phyloP scores from a whole-genome alignment of 2,797 vertebrate species.

The Kryptopterus vitreolus region DNA sequence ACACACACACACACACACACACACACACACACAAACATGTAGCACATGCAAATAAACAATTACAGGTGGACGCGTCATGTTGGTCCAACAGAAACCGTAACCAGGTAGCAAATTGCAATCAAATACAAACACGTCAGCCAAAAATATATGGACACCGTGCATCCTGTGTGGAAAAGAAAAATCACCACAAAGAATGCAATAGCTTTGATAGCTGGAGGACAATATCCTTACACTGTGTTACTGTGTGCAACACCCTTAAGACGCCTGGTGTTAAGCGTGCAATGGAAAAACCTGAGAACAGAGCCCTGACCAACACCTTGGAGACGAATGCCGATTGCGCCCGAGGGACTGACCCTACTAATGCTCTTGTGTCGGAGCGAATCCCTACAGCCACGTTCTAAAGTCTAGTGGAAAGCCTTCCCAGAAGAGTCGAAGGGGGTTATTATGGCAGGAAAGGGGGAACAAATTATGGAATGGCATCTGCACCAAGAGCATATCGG shows the following conservation, averaged over 20 bases:
- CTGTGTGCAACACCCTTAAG: background rate
- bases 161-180: too few relatives aligned
- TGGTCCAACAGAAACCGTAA: background rate
- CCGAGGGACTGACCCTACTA: background rate
- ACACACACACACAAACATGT: too few relatives aligned
- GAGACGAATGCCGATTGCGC: background rate
- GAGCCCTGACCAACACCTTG: background rate
- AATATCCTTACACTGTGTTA: too few relatives aligned
- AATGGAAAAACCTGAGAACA: background rate
- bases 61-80: background rate
- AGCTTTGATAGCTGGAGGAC: too few relatives aligned
- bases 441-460: background rate
- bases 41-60: background rate
- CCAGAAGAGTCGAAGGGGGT: background rate
- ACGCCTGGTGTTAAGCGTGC: background rate
- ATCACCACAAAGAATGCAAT: too few relatives aligned
- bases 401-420: background rate
- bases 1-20: too few relatives aligned
- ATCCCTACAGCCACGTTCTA: background rate
- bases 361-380: background rate
- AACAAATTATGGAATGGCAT: background rate
- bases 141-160: background rate
- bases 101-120: background rate
- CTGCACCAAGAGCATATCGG: background rate
- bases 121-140: background rate